phyloP scores from a whole-genome alignment of 2,888 invertebrate genomes.

The Brenthis hecate region DNA sequence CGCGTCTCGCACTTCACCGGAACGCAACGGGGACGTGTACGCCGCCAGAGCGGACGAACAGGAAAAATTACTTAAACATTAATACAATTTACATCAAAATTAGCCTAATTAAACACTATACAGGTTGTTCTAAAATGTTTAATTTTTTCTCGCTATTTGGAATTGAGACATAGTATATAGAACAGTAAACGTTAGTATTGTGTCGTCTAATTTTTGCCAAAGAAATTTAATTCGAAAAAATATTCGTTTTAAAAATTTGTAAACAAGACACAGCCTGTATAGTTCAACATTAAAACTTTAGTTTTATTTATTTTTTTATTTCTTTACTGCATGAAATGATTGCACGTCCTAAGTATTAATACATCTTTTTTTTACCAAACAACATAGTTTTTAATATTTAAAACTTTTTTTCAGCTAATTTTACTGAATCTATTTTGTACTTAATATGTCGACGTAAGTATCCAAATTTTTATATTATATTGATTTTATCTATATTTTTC shows the following conservation, averaged over 20 bases:
- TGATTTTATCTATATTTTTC: no score
- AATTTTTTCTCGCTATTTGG: not conserved
- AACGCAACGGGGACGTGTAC: slow-evolving; percentile 58
- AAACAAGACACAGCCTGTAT: not conserved
- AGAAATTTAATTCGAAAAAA: not conserved
- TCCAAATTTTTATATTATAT: no score
- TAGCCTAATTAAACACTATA: not conserved
- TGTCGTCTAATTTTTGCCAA: not conserved
- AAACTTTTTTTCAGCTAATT: not conserved
- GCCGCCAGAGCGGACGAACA: slow-evolving; percentile 58
- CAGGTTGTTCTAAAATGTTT: not conserved
- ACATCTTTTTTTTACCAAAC: slow-evolving; percentile 1
- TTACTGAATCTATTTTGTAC: no score
- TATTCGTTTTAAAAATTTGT: not conserved
- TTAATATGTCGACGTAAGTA: no score
- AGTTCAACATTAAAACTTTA: not conserved
- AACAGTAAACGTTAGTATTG: not conserved
- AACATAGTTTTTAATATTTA: not conserved
- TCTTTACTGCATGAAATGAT: slow-evolving; percentile 7
- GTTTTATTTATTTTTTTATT: not conserved
- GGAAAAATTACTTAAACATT: slow-evolving; percentile 60
- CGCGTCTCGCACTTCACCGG: slow-evolving; percentile 53
- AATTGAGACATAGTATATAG: not conserved
- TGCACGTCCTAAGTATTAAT: slow-evolving; percentile 9
- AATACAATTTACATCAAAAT: slow-evolving; percentile 26